These are phyloP conservation scores for Pardalotus punctatus DNA, from an alignment of 2,113 vertebrate species.

Conservation along the genomic window DNA sequence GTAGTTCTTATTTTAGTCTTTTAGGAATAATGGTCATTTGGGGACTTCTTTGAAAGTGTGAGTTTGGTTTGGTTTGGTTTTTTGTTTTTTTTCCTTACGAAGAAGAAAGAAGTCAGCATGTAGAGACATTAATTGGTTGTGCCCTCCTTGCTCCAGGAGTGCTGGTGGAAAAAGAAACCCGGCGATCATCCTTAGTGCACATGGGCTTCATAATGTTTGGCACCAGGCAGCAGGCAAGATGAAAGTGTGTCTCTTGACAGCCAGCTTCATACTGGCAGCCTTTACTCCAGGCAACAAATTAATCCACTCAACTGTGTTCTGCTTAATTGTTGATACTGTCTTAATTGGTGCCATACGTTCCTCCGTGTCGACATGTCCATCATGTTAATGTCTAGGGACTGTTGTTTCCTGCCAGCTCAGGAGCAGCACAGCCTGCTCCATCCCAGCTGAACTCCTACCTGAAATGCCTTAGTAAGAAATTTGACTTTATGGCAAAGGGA, in stretches of 20 bases:
- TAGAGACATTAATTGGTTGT: neutral
- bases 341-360: constrained; percentile 64
- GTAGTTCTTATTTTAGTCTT: neutral
- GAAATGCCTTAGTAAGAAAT: neutral
- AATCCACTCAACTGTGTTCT: constrained; percentile 47
- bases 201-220: neutral
- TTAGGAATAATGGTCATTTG: neutral
- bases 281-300: constrained; percentile 56
- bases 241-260: constrained; percentile 47
- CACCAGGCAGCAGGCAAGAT: constrained; percentile 17
- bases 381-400: constrained; percentile 25
- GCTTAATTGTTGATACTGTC: constrained; percentile 60
- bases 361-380: neutral
- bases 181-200: neutral
- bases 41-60: neutral
- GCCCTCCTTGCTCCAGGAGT: neutral
- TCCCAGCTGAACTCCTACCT: neutral
- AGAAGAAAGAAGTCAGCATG: neutral
- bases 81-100: neutral
- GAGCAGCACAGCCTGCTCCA: neutral
- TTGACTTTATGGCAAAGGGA: neutral
- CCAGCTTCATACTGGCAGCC: constrained; percentile 24
- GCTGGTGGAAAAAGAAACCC: neutral
- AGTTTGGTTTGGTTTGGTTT: rapidly evolving
- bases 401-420: neutral